Conservation (phyloP, 1,140 invertebrate species). For the Scaptomyza hsui region DNA sequence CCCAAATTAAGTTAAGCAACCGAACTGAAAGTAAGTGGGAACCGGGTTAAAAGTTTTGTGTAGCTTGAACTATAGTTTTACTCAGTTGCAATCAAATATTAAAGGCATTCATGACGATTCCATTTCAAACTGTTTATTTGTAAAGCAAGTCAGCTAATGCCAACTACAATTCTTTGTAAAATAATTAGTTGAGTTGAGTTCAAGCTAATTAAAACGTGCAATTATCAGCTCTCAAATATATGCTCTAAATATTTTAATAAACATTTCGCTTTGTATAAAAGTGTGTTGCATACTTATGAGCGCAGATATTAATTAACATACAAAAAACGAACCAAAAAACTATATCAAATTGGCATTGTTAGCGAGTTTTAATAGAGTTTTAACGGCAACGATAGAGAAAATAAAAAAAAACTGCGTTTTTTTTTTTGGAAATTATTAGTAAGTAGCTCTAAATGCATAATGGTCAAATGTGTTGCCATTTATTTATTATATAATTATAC, state of each 20-base stretch:
- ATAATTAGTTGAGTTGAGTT: too few relatives aligned
- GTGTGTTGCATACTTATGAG: slow-evolving; percentile 48
- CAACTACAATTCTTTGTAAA: too few relatives aligned
- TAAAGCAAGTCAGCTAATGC: not conserved
- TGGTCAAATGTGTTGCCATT: slow-evolving; percentile 61
- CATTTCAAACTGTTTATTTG: not conserved
- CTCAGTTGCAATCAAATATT: slow-evolving; percentile 3
- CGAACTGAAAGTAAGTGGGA: not conserved
- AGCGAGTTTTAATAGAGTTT: slow-evolving; percentile 64
- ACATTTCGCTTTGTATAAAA: slow-evolving; percentile 4
- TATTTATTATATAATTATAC: slow-evolving; percentile 49
- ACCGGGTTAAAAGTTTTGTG: slow-evolving; percentile 1
- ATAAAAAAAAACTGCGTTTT: slow-evolving; percentile 26
- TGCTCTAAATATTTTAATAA: too few relatives aligned
- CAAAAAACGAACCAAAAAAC: not conserved
- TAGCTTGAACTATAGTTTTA: slow-evolving; percentile 4
- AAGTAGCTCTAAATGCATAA: slow-evolving; percentile 36
- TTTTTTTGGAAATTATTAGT: slow-evolving; percentile 21
- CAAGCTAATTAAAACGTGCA: too few relatives aligned
- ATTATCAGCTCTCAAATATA: too few relatives aligned
- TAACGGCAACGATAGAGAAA: slow-evolving; percentile 43
- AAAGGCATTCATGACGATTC: slow-evolving; percentile 2
- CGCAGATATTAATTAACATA: slow-evolving; percentile 5
- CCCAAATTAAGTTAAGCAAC: slow-evolving; percentile 32
- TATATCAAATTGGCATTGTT: not conserved